These are phyloP conservation scores for Pangasianodon gigas DNA, from an alignment of 2,113 vertebrate species.

Conservation along the genomic window DNA sequence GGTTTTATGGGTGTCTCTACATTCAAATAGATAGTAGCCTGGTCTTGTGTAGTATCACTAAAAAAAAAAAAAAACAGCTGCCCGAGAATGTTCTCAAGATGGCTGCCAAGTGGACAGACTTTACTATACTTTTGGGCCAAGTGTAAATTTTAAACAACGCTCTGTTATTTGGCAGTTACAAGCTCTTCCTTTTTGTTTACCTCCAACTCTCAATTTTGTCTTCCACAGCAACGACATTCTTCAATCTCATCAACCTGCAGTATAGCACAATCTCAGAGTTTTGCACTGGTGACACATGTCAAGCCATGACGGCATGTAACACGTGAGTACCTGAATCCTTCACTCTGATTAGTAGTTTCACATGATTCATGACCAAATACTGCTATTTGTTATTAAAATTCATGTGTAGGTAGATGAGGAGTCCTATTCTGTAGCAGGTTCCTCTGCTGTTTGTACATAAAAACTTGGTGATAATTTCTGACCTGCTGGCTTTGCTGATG, in stretches of 20 bases:
- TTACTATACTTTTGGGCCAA: background rate
- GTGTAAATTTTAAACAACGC: background rate
- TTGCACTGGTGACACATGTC: conserved; percentile 96
- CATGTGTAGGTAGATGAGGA: background rate
- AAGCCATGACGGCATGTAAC: conserved; percentile 95
- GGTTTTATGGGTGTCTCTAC: background rate
- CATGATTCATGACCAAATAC: background rate
- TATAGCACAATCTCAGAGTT: conserved; percentile 99
- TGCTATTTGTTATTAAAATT: background rate
- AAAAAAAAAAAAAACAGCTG: background rate
- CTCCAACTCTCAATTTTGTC: background rate
- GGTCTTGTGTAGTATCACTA: background rate
- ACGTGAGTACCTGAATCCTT: conserved; percentile 81
- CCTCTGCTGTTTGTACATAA: background rate
- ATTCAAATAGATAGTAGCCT: background rate
- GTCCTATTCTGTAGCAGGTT: background rate
- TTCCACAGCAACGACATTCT: conserved; percentile 92
- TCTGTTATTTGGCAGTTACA: background rate
- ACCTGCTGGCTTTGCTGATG: background rate
- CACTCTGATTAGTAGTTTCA: conserved; percentile 15
- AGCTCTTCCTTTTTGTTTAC: background rate
- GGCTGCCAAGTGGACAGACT: background rate
- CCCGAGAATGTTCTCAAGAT: background rate
- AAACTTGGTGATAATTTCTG: background rate
- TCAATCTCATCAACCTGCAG: conserved; percentile 98